Evolutionary conservation across 2,888 invertebrate species (phyloP).

Genomic region (Adineta ricciae): DNA sequence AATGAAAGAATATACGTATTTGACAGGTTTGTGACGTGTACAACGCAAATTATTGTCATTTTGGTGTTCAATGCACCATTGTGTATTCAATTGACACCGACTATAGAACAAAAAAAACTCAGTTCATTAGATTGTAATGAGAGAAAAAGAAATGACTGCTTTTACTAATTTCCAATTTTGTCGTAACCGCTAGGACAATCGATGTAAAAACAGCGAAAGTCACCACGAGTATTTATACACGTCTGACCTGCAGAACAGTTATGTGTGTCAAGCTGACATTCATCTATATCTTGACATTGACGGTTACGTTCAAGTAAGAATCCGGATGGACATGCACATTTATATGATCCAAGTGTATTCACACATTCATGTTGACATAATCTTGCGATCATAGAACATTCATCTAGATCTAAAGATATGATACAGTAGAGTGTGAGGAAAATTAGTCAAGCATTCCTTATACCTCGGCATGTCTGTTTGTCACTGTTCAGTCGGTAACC

Average conservation of each 20-base stretch:
- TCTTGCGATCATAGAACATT: conserved; percentile 27
- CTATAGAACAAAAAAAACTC: background rate
- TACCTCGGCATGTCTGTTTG: conserved; percentile 32
- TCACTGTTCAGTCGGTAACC: conserved; percentile 28
- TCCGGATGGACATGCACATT: conserved; percentile 27
- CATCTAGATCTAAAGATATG: conserved; percentile 24
- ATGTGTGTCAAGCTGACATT: conserved; percentile 25
- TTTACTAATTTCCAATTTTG: background rate
- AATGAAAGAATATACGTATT: conserved; percentile 11
- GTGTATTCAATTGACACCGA: background rate
- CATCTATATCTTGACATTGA: conserved; percentile 33
- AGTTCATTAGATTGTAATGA: background rate
- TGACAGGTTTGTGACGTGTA: background rate
- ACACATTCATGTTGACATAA: conserved; percentile 28
- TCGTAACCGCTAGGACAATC: conserved; percentile 33
- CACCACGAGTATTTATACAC: conserved; percentile 31
- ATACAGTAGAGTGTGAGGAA: too few species aligned
- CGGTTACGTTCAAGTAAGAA: conserved; percentile 22
- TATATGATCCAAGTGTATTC: conserved; percentile 32
- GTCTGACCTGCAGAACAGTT: conserved; percentile 17
- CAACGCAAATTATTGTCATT: background rate
- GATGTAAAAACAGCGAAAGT: conserved; percentile 21
- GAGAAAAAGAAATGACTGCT: background rate
- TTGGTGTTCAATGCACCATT: background rate
- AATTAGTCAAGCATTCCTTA: too few species aligned